Base-by-base conservation (phyloP, 2,113 vertebrate genomes). In the Myanophis thanlyinensis region DNA sequence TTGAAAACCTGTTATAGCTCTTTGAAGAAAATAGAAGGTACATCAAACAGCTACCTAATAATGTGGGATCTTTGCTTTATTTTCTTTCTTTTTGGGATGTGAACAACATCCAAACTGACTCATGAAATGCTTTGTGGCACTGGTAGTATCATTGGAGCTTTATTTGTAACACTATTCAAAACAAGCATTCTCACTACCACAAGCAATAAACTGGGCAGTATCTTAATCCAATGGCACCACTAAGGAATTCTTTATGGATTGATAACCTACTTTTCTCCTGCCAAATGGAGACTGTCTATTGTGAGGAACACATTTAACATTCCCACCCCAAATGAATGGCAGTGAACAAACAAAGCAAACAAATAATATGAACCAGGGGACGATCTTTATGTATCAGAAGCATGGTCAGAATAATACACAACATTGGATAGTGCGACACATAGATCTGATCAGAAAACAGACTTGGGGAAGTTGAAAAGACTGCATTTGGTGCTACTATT, bases 1-100 rank as follows among this genome's bases (percentile, higher is more conserved):
- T 90, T 94, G 94, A 96, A 97, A 96, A 92, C 92, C 91, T 96
- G 97, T 94, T 90, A 94, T 93, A 93, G 47, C 35, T 85, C 88
- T 96, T 86, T 92, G 73, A 52, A 89, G 56, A 40, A 46, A 54
- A 89, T 91, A 92, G 88, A 86, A 80, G 73, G n/a, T 85, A 90
- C 94, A 80, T 93, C 93, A 95, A 92, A 93, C 62, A 94, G 67
- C 48, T 92, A 95, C 87, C 86, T n/a, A 20, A 85, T 89, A 12
- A 56, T n/a, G 80, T 44, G 46, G 18, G 51, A 11, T 59, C 85
- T n/a, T n/a, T 62, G 87, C 7, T 93, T 89, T 84, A 73, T 84
- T 93, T 30, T 22, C 44, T 30, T 56, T 89, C 20, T 92, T 93
- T 85, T 92, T 89, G 90, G 84, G 53, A 85, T 22, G 80, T 73